Percentiles rank a stretch among this genome's conserved stretches.
These are phyloP conservation scores for Omphaloscelis lunosa DNA, from an alignment of 2,888 invertebrate genomes.

Conservation along the genomic window DNA sequence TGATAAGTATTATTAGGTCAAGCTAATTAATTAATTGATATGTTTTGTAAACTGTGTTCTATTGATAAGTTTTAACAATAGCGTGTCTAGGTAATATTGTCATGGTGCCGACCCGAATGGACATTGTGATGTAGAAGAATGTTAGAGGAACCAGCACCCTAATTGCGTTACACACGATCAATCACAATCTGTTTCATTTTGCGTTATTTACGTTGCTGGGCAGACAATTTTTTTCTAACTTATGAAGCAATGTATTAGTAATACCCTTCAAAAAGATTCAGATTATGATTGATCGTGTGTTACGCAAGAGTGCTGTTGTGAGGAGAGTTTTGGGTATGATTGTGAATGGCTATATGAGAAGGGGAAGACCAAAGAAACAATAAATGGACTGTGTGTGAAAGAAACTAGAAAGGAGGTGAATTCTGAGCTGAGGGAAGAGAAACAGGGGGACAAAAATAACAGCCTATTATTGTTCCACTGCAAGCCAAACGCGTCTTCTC, in stretches of 20 bases:
- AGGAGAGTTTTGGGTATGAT: not conserved
- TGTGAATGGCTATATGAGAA: not conserved
- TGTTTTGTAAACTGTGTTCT: conserved; percentile 42
- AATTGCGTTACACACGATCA: too few relatives aligned
- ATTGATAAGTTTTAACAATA: conserved; percentile 43
- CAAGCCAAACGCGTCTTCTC: not conserved
- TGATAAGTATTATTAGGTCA: conserved; percentile 40
- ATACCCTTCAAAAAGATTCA: too few relatives aligned
- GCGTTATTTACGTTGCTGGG: too few relatives aligned
- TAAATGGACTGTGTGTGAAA: not conserved
- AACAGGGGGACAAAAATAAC: not conserved
- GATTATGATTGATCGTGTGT: too few relatives aligned
- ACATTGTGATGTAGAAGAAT: too few relatives aligned
- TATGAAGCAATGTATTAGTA: too few relatives aligned
- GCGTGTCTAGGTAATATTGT: not conserved
- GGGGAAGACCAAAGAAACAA: not conserved
- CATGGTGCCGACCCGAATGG: not conserved
- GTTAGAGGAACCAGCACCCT: too few relatives aligned
- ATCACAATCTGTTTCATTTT: too few relatives aligned
- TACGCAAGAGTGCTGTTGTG: too few relatives aligned
- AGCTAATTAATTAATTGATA: conserved; percentile 33
- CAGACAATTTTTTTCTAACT: too few relatives aligned
- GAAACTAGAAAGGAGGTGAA: not conserved
- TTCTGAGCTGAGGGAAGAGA: not conserved
- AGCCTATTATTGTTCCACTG: not conserved